A percentile compares a stretch with the other conserved stretches of the same genome.
These are phyloP conservation scores for Luidia sarsii DNA, from an alignment of 53 echinoderm and acorn worm species.

Conservation along the genomic window DNA sequence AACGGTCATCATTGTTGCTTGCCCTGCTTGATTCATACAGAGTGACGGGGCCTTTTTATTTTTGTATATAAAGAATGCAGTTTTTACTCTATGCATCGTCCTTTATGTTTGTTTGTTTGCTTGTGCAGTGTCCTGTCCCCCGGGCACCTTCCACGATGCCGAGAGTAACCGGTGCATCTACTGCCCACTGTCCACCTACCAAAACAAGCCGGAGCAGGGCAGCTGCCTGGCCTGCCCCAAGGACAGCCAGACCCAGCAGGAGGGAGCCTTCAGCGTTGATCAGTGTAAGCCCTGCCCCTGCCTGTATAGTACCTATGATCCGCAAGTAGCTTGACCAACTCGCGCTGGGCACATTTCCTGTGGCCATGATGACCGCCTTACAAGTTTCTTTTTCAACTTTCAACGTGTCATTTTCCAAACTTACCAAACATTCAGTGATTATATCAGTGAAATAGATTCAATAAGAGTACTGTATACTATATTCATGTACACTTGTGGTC, in stretches of 20 bases:
- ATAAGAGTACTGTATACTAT: too few species aligned
- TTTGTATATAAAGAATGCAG: neutral
- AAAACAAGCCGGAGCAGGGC: conserved; percentile 43
- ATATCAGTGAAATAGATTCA: too few species aligned
- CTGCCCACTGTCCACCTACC: conserved; percentile 35
- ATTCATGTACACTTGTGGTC: too few species aligned
- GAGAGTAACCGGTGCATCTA: neutral
- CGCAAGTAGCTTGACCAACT: too few species aligned
- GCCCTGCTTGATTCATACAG: too few species aligned
- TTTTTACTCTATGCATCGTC: neutral
- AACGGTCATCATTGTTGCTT: too few species aligned
- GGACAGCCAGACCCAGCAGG: neutral
- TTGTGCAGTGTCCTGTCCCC: conserved; percentile 52
- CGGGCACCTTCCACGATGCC: conserved; percentile 47
- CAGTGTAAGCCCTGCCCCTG: conserved; percentile 55
- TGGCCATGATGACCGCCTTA: too few species aligned
- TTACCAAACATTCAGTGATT: too few species aligned
- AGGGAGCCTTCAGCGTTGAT: conserved; percentile 28
- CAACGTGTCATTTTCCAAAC: too few species aligned
- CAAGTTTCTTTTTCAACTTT: too few species aligned
- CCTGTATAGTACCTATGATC: too few species aligned
- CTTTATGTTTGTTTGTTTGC: neutral
- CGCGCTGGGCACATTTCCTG: too few species aligned
- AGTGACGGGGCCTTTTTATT: neutral
- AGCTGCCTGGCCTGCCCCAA: conserved; percentile 21